Conservation (phyloP, 2,113 vertebrate genomes). For the Xenopus tropicalis region DNA sequence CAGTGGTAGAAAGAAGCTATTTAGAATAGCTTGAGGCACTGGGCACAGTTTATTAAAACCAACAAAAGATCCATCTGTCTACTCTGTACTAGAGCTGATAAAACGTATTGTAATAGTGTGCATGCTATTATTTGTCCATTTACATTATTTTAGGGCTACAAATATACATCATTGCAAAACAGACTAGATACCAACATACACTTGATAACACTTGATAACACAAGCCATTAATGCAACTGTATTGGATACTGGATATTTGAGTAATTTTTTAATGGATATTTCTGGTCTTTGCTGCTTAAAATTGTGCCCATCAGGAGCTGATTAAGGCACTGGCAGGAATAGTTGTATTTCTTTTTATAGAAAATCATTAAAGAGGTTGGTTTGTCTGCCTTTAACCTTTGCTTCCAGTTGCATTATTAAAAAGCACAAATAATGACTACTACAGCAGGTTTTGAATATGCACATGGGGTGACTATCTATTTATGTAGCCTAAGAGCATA, state of each 20-base stretch:
- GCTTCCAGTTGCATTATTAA: not conserved
- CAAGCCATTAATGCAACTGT: not conserved
- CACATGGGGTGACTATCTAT: not conserved
- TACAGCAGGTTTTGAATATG: not conserved
- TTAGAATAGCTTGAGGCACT: not conserved
- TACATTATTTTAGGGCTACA: not conserved
- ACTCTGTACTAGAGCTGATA: not conserved
- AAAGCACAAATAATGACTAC: not conserved
- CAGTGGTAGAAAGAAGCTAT: not conserved
- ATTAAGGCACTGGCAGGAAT: not conserved
- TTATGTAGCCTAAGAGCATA: not conserved
- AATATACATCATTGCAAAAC: not conserved
- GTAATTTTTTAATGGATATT: not conserved
- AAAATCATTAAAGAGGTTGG: not conserved
- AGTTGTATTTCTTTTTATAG: not conserved
- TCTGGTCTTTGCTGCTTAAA: not conserved
- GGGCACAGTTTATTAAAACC: not conserved
- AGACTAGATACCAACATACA: not conserved
- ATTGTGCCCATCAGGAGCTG: not conserved
- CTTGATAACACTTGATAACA: not conserved
- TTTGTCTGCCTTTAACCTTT: not conserved
- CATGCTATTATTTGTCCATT: not conserved
- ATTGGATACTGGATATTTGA: not conserved
- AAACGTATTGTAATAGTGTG: not conserved
- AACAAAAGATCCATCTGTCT: not conserved